Evolutionary conservation across 1,140 invertebrate genomes (phyloP), one percentile per base, ranked within the genome.

Genomic region (Atopsyche davidsoni): DNA sequence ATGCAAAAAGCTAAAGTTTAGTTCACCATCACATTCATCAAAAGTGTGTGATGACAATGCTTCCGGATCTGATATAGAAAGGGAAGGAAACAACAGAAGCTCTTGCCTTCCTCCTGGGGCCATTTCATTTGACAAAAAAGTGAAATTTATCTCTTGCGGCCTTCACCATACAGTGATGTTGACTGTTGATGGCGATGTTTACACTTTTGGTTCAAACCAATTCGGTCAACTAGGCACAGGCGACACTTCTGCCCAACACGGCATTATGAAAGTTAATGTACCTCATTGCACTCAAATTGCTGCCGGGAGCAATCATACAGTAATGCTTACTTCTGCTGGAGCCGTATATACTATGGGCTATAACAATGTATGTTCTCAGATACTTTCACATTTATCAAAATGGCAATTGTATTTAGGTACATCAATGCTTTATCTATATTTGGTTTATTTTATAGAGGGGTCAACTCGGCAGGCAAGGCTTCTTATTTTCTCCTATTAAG

Each of bases 291-390:
- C 76, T 2, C 85, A 92, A 61, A 79, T 98, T 14, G 90, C 92
- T 3, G 89, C 92, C 46, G 96, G 96, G 2, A 93, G 90, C 62
- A 93, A 96, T 72, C 96, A 99, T 66, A 92, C 93, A 2, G 90
- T 91, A 1, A 69, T 97, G 14, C 72, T 98, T n/a, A 88, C 92
- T 13, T 75, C 80, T 31, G 87, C 87, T 59, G 96, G 96, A 3
- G 86, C 94, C 67, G 85, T 98, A 3, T 94, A 86, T 60, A 96
- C 95, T 0, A 96, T 93, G 70, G 96, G 96, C 35, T 87, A 82
- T 61, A 85, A 91, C 70, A 87, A 92, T 77, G 87, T 90, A 65
- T 61, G 54, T 53, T 23, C 24, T 32, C 2, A 46, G 10, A 23
- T 16, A 16, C 11, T 9, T 10, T 16, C n/a, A n/a, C n/a, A n/a